A percentile compares a stretch with the other conserved stretches of the same genome.
These are phyloP conservation scores for Nemurella pictetii DNA, from an alignment of 2,888 invertebrate species.

Conservation along the genomic window DNA sequence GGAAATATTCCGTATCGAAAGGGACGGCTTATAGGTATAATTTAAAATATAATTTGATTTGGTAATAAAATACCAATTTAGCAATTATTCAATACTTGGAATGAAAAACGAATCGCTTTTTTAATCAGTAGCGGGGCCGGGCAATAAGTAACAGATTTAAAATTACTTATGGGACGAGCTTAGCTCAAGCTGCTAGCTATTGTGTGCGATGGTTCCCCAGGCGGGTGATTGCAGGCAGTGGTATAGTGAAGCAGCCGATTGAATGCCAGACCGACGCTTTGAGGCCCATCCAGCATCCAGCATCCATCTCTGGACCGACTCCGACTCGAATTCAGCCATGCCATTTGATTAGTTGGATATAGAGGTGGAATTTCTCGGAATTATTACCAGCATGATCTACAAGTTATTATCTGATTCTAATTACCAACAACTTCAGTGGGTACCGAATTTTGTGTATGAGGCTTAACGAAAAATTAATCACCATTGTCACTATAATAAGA, in stretches of 20 bases:
- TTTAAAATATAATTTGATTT: not conserved
- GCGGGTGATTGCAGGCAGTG: too few species aligned
- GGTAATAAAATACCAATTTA: conserved; percentile 3
- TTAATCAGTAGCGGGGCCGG: not conserved
- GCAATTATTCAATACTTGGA: not conserved
- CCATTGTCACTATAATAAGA: not conserved
- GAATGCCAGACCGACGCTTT: too few species aligned
- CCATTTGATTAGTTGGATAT: not conserved
- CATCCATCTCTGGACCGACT: not conserved
- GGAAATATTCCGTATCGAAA: not conserved
- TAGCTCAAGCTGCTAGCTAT: too few species aligned
- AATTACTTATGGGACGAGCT: not conserved
- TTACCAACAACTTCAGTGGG: not conserved
- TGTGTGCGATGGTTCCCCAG: too few species aligned
- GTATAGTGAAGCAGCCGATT: too few species aligned
- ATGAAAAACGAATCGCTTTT: not conserved
- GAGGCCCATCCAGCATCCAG: not conserved
- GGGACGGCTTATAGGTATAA: not conserved
- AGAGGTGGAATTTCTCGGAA: not conserved
- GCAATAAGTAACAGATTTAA: not conserved
- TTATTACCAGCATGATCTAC: not conserved
- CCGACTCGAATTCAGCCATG: not conserved
- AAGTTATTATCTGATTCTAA: not conserved
- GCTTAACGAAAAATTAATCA: not conserved
- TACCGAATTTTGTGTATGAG: not conserved